Percentiles rank a stretch among this genome's conserved stretches.
These are phyloP conservation scores for Pterocles burchelli DNA, from an alignment of 2,113 vertebrate genomes.

Conservation along the genomic window DNA sequence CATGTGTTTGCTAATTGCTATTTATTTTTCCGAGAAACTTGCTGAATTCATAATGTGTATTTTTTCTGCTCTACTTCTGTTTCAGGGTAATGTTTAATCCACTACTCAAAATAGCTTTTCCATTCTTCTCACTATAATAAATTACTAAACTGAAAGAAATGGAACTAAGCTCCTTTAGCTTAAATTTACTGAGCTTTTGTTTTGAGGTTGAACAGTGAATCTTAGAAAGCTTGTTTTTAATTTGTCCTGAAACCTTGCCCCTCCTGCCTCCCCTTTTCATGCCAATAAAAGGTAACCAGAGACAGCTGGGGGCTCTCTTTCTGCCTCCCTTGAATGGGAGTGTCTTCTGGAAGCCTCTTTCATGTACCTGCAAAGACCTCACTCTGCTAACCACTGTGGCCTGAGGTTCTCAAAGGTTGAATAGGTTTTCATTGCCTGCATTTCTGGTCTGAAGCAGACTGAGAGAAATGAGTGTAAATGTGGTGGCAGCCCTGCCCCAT, in stretches of 20 bases:
- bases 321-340: conserved; percentile 8
- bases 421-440: conserved; percentile 69
- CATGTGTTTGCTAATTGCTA: not conserved
- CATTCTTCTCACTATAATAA: not conserved
- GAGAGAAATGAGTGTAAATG: conserved; percentile 75
- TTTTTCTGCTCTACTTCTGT: not conserved
- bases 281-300: conserved; percentile 64
- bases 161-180: not conserved
- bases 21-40: not conserved
- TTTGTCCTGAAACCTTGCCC: conserved; percentile 27
- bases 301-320: conserved; percentile 20
- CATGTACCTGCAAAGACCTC: conserved; percentile 44
- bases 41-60: not conserved
- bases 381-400: not conserved
- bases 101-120: not conserved
- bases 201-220: conserved; percentile 41
- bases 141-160: conserved; percentile 33
- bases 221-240: conserved; percentile 54
- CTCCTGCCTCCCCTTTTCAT: conserved; percentile 30
- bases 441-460: conserved; percentile 77
- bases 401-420: conserved; percentile 5
- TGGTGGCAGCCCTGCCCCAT: conserved; percentile 53
- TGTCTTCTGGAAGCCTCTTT: conserved; percentile 51
- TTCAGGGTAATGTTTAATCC: not conserved
- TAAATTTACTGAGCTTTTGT: conserved; percentile 12